These are phyloP conservation scores for Gymnothorax reevesii DNA, from an alignment of 2,797 vertebrate genomes.

Conservation along the genomic window DNA sequence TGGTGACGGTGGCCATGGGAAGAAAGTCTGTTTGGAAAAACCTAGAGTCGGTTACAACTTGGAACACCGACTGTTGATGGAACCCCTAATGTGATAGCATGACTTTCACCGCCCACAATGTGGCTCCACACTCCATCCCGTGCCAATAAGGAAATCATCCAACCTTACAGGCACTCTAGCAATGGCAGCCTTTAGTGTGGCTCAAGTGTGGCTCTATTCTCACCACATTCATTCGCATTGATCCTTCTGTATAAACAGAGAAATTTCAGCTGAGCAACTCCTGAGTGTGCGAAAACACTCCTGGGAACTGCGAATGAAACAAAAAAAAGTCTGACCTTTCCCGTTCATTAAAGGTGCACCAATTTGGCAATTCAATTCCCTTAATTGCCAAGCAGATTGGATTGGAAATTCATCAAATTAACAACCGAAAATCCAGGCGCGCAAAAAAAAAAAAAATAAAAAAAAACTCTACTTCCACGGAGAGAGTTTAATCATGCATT, in stretches of 20 bases:
- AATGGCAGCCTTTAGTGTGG: neutral
- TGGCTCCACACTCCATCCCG: neutral
- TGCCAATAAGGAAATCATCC: neutral
- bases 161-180: neutral
- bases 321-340: slow-evolving; percentile 44
- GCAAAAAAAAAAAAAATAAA: too few relatives aligned
- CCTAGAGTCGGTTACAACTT: neutral
- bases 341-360: slow-evolving; percentile 60
- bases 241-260: slow-evolving; percentile 28
- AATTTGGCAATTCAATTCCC: slow-evolving; percentile 63
- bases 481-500: slow-evolving; percentile 61
- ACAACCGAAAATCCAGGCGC: slow-evolving; percentile 52
- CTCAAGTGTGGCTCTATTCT: neutral
- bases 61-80: neutral
- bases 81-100: neutral
- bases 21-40: neutral
- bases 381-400: slow-evolving; percentile 61
- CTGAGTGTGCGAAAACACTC: slow-evolving; percentile 37
- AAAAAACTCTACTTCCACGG: slow-evolving; percentile 44
- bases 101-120: neutral
- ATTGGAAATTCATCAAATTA: slow-evolving; percentile 66
- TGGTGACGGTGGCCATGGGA: neutral
- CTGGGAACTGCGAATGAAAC: slow-evolving; percentile 51
- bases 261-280: slow-evolving; percentile 18
- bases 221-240: slow-evolving; percentile 25